Base-by-base conservation (phyloP, 1,140 invertebrate species). In the Eulimnadia texana region DNA sequence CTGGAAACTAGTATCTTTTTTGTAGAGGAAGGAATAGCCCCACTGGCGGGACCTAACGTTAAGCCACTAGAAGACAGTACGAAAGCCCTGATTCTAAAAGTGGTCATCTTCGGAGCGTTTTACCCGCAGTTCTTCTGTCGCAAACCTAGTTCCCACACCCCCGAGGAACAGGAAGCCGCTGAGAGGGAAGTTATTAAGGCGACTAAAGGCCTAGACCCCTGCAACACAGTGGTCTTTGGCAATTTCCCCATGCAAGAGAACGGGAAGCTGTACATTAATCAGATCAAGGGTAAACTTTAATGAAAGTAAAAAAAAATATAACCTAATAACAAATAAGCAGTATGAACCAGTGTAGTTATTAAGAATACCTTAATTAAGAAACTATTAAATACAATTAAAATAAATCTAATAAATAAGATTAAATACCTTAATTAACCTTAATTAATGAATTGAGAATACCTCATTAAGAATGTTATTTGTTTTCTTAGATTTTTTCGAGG, bases 61-160 rank as follows among this genome's bases (percentile, higher is more conserved):
- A 67, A 68, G 72, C 20, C 60, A 65, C 3, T 78, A 79, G 72
- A 67, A 16, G 71, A 74, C 10, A 66, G 71, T 0, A 78, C 84
- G 51, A 72, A 74, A 27, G 68, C 77, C 0, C 72, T 85, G 0
- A 70, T 85, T 11, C 68, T 86, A 0, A 87, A 87, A 73, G 70
- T 89, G 29, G 74, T 84, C 2, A 72, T 89, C 29, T 82, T 82
- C 63, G 86, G 84, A 10, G 88, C 88, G 20, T 95, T 96, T 73
- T 96, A 94, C 76, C 93, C 93, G 0, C 84, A 94, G 71, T 95
- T 90, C 70, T 96, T 90, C 73, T 67, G 84, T 11, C 80, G 82
- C 33, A 71, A 72, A 0, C 25, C 66, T 0, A 57, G 67, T 16
- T 66, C 70, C 19, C 73, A 71, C 0, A 66, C 73, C 27, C 73